These are phyloP conservation scores for Gymnosoma rotundatum DNA, from an alignment of 2,888 invertebrate species.

Conservation along the genomic window DNA sequence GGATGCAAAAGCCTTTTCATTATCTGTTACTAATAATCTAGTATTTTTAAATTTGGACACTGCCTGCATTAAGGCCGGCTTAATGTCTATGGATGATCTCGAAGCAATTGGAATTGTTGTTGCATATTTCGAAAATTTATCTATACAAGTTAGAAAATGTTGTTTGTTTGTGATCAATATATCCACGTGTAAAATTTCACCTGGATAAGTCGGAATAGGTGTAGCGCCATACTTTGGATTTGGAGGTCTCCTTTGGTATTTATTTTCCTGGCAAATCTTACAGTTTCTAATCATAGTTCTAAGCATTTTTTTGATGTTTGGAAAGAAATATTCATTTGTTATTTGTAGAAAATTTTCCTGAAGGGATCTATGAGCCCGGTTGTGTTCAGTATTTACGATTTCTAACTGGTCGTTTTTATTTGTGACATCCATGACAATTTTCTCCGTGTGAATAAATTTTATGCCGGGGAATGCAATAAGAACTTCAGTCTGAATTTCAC, in stretches of 20 bases:
- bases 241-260: not conserved
- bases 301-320: not conserved
- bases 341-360: not conserved
- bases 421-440: constrained; percentile 2
- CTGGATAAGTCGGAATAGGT: no score
- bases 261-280: not conserved
- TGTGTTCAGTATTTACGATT: not conserved
- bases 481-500: not conserved
- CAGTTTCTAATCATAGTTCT: not conserved
- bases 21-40: no score
- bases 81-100: no score
- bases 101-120: no score
- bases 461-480: not conserved
- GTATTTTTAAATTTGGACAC: no score
- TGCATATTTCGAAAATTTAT: no score
- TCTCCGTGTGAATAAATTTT: not conserved
- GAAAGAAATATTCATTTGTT: not conserved
- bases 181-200: no score
- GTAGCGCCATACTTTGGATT: no score
- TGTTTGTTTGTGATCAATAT: no score
- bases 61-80: no score
- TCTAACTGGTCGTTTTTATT: not conserved
- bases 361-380: not conserved
- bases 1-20: no score
- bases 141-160: no score